Conservation (phyloP, 2,888 invertebrate species). For the Autographa pulchrina region DNA sequence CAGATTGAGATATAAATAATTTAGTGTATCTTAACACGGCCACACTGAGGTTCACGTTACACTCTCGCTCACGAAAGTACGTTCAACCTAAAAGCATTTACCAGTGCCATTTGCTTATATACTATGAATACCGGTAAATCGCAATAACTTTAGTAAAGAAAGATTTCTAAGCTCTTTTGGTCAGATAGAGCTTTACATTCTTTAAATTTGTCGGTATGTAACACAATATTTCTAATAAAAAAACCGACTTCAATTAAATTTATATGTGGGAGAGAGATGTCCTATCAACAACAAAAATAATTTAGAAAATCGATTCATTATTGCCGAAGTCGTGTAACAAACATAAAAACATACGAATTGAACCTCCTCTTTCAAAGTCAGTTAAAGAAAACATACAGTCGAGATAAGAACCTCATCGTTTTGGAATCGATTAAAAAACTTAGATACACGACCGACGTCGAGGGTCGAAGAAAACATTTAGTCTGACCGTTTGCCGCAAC, state of each 20-base stretch:
- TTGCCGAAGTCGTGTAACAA: no score
- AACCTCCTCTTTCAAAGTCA: no score
- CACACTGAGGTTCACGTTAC: constrained; percentile 1
- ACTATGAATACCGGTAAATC: neutral
- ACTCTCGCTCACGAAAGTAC: neutral
- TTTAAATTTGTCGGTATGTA: neutral
- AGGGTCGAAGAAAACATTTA: neutral
- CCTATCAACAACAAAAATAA: no score
- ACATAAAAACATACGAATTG: no score
- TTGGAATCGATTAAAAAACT: neutral
- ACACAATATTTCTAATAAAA: no score
- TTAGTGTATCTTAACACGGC: constrained; percentile 26
- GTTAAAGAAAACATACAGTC: no score
- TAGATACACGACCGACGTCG: neutral
- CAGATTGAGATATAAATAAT: constrained; percentile 43
- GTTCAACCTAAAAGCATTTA: neutral
- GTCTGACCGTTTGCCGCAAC: neutral
- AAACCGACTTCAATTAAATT: no score
- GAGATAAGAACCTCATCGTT: no score
- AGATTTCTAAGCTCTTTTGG: neutral
- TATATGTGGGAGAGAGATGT: no score
- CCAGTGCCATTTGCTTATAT: neutral
- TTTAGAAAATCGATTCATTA: no score
- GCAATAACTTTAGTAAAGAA: neutral
- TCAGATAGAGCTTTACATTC: neutral